A percentile compares a stretch with the other conserved stretches of the same genome.
Conservation (phyloP, 2,888 invertebrate genomes). For the Gymnosoma rotundatum region DNA sequence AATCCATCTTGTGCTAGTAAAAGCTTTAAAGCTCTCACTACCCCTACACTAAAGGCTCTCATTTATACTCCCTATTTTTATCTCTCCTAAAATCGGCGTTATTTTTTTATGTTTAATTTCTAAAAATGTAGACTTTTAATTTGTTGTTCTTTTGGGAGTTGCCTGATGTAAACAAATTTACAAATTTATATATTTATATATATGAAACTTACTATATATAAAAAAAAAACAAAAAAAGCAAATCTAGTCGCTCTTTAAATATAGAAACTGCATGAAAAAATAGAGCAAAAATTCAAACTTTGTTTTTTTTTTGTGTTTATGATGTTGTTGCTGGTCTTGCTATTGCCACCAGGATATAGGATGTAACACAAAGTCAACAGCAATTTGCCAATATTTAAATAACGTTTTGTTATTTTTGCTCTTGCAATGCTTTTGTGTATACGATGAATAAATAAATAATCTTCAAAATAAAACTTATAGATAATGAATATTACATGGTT, state of each 20-base stretch:
- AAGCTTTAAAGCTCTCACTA: conserved; percentile 52
- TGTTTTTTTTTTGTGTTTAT: background rate
- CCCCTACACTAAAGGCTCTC: conserved; percentile 42
- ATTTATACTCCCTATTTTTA: conserved; percentile 29
- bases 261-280: conserved; percentile 13
- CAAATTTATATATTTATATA: conserved; percentile 39
- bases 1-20: conserved; percentile 27
- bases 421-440: background rate
- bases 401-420: conserved; percentile 31
- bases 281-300: conserved; percentile 46
- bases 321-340: background rate
- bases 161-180: conserved; percentile 63
- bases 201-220: background rate
- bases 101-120: conserved; percentile 4
- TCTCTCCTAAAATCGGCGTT: conserved; percentile 7
- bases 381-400: conserved; percentile 56
- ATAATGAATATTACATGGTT: conserved; percentile 61
- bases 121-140: conserved; percentile 56
- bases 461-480: conserved; percentile 29
- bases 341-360: conserved; percentile 44
- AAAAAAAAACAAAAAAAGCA: background rate
- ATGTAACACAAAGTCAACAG: conserved; percentile 64
- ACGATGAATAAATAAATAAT: conserved; percentile 16
- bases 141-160: conserved; percentile 69
- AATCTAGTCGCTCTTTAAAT: conserved; percentile 40